These are phyloP conservation scores for Mesitornis unicolor DNA, from an alignment of 2,113 vertebrate genomes.

Conservation along the genomic window DNA sequence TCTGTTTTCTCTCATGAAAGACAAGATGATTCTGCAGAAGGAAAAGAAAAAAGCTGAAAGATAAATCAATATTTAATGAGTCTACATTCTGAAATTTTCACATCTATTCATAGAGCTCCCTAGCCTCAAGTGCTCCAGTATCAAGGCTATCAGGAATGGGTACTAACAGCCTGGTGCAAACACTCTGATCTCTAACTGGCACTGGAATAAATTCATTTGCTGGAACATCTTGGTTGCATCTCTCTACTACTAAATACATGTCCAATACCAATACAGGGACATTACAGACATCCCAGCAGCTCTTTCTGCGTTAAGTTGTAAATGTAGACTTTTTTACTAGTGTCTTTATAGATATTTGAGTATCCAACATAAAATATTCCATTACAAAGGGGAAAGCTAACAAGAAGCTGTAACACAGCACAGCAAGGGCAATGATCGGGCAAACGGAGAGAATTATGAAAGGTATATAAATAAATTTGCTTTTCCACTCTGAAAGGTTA, in stretches of 20 bases:
- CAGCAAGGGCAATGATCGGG: constrained; percentile 41
- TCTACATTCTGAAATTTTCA: background rate
- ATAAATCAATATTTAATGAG: background rate
- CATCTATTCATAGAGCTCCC: background rate
- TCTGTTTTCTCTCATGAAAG: background rate
- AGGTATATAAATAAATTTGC: constrained; percentile 49
- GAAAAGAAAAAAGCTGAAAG: background rate
- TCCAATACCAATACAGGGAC: background rate
- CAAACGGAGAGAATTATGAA: constrained; percentile 30
- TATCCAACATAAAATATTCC: constrained; percentile 59
- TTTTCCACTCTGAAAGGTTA: constrained; percentile 44
- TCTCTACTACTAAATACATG: background rate
- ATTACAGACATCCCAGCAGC: background rate
- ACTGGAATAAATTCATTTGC: background rate
- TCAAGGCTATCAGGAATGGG: background rate
- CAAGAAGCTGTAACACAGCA: constrained; percentile 46
- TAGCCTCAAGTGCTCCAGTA: background rate
- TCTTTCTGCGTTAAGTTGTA: background rate
- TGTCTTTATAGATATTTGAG: constrained; percentile 55
- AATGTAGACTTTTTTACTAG: constrained; percentile 38
- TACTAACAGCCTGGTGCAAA: background rate
- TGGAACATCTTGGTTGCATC: background rate
- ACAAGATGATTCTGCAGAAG: background rate
- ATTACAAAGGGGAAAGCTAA: constrained; percentile 53
- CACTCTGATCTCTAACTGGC: background rate